Evolutionary conservation across 2,888 invertebrate species (phyloP).

Genomic region (Agrypnus murinus): DNA sequence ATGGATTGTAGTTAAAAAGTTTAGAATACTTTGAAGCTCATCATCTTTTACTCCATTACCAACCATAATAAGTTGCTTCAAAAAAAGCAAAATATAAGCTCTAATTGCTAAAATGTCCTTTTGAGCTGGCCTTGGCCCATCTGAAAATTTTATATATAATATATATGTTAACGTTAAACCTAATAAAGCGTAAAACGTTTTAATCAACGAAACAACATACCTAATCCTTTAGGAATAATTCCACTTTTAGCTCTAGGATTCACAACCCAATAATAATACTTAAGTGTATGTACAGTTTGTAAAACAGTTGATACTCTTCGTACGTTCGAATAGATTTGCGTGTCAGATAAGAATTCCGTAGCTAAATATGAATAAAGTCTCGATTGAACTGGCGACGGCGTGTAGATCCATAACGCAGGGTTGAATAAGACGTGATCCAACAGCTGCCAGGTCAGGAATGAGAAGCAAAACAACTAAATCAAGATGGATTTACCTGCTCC

Average conservation of each 20-base stretch:
- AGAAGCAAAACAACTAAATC: constrained; percentile 91
- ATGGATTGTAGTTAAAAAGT: constrained; percentile 97
- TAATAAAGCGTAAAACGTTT: no score
- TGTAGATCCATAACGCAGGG: constrained; percentile 99
- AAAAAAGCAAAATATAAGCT: constrained; percentile 94
- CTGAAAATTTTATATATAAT: constrained; percentile 74
- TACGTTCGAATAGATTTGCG: constrained; percentile 97
- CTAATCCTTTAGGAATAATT: constrained; percentile 94
- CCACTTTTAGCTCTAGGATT: constrained; percentile 97
- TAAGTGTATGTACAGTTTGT: constrained; percentile 98
- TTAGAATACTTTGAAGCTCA: constrained; percentile 97
- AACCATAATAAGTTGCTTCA: constrained; percentile 97
- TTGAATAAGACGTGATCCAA: constrained; percentile 99
- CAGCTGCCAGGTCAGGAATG: constrained; percentile 94
- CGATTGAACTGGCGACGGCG: constrained; percentile 96
- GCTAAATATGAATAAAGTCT: constrained; percentile 97
- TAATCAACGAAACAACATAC: constrained; percentile 82
- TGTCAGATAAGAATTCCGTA: constrained; percentile 98
- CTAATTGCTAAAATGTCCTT: constrained; percentile 96
- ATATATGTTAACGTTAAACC: neutral
- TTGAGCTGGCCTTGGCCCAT: constrained; percentile 94
- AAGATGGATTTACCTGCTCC: constrained; percentile 77
- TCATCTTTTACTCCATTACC: constrained; percentile 98
- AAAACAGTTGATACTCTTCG: constrained; percentile 96
- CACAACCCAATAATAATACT: constrained; percentile 99